Evolutionary conservation across 2,113 vertebrate genomes (phyloP).

Genomic region (Aspidoscelis tigris): DNA sequence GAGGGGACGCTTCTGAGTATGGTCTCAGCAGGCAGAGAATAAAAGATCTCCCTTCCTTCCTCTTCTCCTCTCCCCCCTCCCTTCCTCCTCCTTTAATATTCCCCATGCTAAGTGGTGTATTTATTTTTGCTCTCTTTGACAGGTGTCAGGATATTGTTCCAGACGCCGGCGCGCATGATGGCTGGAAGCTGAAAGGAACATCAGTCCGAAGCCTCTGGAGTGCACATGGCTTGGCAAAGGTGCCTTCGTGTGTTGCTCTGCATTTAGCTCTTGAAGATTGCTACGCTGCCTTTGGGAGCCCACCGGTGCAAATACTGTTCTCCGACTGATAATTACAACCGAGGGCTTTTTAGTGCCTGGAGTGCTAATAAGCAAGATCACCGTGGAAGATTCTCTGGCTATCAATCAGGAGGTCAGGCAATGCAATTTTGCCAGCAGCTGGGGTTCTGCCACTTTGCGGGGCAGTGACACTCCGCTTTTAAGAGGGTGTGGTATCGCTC

Average conservation of each 20-base stretch:
- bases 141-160: no score
- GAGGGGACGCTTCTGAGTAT: no score
- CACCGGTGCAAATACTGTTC: neutral
- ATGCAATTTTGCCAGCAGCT: neutral
- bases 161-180: no score
- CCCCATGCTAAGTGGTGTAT: no score
- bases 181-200: no score
- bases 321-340: neutral
- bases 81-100: neutral
- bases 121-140: no score
- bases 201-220: no score
- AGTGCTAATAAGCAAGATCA: constrained; percentile 2
- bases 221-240: no score
- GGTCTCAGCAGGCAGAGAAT: no score
- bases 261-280: neutral
- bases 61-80: no score
- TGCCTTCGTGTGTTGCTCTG: neutral
- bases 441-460: neutral
- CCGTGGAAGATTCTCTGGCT: neutral
- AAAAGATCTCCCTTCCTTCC: neutral
- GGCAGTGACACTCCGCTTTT: neutral
- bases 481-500: neutral
- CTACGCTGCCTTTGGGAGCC: neutral
- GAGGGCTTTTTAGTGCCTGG: neutral
- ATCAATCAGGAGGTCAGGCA: neutral